Base-by-base conservation (phyloP, 2,888 invertebrate genomes). In the Tortrix viridana region DNA sequence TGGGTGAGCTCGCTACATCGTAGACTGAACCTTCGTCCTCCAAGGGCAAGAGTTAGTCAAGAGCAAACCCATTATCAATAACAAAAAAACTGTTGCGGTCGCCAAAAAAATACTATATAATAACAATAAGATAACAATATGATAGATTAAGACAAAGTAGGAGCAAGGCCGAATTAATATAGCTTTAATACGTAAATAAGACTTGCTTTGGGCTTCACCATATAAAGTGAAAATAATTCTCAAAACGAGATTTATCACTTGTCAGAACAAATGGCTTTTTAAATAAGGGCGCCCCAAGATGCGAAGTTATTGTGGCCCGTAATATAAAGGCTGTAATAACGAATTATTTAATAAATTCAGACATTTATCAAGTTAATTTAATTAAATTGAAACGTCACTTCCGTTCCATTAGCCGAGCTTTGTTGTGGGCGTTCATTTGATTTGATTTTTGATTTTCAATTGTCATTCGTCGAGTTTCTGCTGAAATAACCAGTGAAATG, bases 281-380 rank as follows among this genome's bases (percentile, higher is more conserved):
- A 14, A 58, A 52, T 50, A 20, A 62, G 41, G 22, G 16, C 37
- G 12, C 52, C n/a, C 26, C 47, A 22, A 62, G 38, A 47, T 46
- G 52, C 38, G 20, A 62, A 26, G 23, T 60, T 53, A 62, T 60
- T 37, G 54, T 48, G 46, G 38, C 48, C 37, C 60, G 53, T 54
- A 62, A 67, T 26, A 43, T 41, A 7, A 20, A 65, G 60, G 65
- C 59, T 65, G 66, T 57, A 66, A 66, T 67, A 71, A 69, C 67
- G 65, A 69, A 71, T 69, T 68, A 66, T 65, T n/a, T 56, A 69
- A 14, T 56, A 69, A 67, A 61, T 60, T 67, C 65, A 61, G 60
- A 50, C 67, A 66, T 68, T 71, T 65, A 60, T 66, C 57, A 64
- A 66, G 69, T 68, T 67, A 68, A 70, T 71, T 70, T 67, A 68